phyloP scores from a whole-genome alignment of 2,797 vertebrate genomes.

The Dendrocincla fuliginosa region DNA sequence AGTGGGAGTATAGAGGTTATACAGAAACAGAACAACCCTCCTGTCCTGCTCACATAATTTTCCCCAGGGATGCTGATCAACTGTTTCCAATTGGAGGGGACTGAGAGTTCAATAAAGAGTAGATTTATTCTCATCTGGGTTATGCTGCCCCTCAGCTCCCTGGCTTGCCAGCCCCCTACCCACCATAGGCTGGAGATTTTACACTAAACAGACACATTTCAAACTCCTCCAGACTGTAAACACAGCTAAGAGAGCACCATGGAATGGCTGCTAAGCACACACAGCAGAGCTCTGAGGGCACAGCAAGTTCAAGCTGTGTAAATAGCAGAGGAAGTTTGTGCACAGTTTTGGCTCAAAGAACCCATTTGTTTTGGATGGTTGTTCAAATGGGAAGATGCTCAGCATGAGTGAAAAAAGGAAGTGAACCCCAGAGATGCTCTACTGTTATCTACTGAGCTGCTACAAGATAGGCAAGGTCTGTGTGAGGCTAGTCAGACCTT shows the following conservation, averaged over 20 bases:
- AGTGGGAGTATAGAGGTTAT: background rate
- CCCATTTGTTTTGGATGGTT: slow-evolving; percentile 48
- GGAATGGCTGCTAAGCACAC: slow-evolving; percentile 35
- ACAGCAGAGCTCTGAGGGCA: slow-evolving; percentile 28
- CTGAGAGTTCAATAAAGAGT: slow-evolving; percentile 33
- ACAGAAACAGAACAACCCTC: background rate
- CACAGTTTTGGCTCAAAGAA: slow-evolving; percentile 50
- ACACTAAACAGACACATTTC: slow-evolving; percentile 64
- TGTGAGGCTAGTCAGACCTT: background rate
- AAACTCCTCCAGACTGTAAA: slow-evolving; percentile 73
- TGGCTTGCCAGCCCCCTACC: background rate
- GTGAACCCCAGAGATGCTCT: background rate
- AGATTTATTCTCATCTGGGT: slow-evolving; percentile 21
- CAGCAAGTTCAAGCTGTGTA: slow-evolving; percentile 64
- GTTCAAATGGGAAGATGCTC: slow-evolving; percentile 47
- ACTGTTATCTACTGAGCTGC: slow-evolving; percentile 8
- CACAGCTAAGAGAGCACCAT: slow-evolving; percentile 67
- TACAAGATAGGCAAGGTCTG: background rate
- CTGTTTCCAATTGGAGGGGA: slow-evolving; percentile 25
- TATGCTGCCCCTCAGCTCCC: background rate
- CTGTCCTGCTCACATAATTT: background rate
- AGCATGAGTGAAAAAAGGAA: slow-evolving; percentile 39
- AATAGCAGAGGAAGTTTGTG: slow-evolving; percentile 53
- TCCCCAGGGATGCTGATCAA: slow-evolving; percentile 12
- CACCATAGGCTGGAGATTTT: slow-evolving; percentile 33